Evolutionary conservation across 2,797 vertebrate species (phyloP).

Genomic region (Channa striata): DNA sequence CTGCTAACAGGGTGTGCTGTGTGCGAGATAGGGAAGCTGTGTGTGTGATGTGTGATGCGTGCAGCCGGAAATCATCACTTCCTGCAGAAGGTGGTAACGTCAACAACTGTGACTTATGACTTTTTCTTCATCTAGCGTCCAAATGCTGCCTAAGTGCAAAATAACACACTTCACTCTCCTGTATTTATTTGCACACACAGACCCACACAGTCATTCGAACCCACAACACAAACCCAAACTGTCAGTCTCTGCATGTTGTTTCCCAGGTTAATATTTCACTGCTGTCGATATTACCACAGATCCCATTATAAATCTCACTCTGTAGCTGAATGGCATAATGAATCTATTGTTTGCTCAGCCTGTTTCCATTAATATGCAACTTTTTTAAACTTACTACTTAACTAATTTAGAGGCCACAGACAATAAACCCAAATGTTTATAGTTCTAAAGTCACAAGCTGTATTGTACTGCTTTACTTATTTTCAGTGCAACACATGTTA

Average conservation of each 20-base stretch:
- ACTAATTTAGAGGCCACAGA: too few species aligned
- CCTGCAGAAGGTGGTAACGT: constrained; percentile 80
- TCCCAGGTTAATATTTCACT: neutral
- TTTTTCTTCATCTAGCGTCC: constrained; percentile 48
- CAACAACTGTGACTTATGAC: constrained; percentile 61
- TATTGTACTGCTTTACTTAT: too few species aligned
- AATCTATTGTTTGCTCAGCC: neutral
- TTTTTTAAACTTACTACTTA: too few species aligned
- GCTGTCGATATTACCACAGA: neutral
- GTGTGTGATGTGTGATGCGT: too few species aligned
- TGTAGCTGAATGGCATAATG: neutral
- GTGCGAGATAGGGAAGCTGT: constrained; percentile 59
- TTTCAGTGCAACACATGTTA: too few species aligned
- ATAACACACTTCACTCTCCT: neutral
- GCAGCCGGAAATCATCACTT: constrained; percentile 83
- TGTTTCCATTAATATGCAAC: too few species aligned
- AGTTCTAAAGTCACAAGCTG: neutral
- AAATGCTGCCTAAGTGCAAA: constrained; percentile 4
- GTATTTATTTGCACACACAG: neutral
- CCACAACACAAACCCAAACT: neutral
- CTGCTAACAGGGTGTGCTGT: constrained; percentile 25
- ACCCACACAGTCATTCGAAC: neutral
- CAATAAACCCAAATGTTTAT: neutral
- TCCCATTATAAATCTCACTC: neutral
- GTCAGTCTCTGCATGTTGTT: neutral